Evolutionary conservation across 2,113 vertebrate species (phyloP).

Genomic region (Prunella fulvescens): DNA sequence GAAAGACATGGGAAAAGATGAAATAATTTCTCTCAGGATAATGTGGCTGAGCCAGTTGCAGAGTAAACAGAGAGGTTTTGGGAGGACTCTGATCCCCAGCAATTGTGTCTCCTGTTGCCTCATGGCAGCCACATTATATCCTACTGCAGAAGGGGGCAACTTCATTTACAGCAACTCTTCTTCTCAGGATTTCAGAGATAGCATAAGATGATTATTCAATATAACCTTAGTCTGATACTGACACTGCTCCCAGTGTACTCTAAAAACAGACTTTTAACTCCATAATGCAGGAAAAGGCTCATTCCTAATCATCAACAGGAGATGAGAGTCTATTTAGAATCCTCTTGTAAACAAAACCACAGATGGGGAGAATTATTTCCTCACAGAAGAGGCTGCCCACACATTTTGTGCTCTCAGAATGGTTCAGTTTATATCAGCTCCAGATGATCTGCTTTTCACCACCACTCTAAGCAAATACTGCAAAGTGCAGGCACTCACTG

Average conservation of each 20-base stretch:
- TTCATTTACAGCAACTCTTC: not conserved
- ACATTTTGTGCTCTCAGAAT: not conserved
- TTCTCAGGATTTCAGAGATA: not conserved
- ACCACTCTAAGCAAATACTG: not conserved
- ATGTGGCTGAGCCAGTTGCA: rapidly evolving
- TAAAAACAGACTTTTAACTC: not conserved
- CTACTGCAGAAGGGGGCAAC: not conserved
- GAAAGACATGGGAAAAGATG: not conserved
- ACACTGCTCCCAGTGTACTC: not conserved
- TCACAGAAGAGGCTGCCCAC: not conserved
- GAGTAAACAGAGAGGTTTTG: not conserved
- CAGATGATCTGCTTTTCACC: conserved; percentile 17
- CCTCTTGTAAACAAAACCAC: not conserved
- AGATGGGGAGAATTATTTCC: not conserved
- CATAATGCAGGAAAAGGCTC: not conserved
- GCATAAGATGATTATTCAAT: not conserved
- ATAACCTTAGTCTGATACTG: not conserved
- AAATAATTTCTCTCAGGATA: not conserved
- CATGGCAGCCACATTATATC: not conserved
- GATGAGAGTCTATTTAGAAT: conserved; percentile 21
- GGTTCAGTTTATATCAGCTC: not conserved
- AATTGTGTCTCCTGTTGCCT: not conserved
- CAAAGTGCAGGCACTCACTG: not conserved
- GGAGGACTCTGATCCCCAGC: not conserved
- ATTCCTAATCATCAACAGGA: not conserved